Evolutionary conservation across 2,888 invertebrate species (phyloP), one percentile per base, ranked within the genome.

Genomic region (Agriopis leucophaearia): DNA sequence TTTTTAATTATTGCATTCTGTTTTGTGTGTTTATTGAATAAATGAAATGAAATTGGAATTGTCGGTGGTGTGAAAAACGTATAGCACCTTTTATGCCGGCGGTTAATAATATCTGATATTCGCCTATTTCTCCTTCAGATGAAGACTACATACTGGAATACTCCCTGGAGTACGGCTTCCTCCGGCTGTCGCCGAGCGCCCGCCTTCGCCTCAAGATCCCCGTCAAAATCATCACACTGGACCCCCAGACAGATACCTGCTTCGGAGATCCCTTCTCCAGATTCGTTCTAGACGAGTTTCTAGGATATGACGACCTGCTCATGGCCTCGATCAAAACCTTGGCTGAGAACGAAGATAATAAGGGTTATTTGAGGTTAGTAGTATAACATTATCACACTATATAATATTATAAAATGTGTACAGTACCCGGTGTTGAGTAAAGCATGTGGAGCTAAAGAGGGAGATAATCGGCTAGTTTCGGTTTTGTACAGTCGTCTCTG

Each of bases 111-210:
- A 42, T 5, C 40, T 8, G 15, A 44, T 52, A 52, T 9, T 8
- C 9, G 5, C 4, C 45, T 59, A 56, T 40, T 69, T 47, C 35
- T 13, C 56, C 86, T 89, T 91, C 95, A 86, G 98, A 98, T 80
- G 98, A 99, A 81, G 97, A 98, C 83, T 99, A 99, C 87, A 99
- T 99, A 56, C 97, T 99, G 2, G 99, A 99, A 88, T 99, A 99
- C 94, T 98, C 99, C 0, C 92, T 99, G 75, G 99, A 99, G 88
- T 99, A 99, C 88, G 99, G 99, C 0, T 98, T 99, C 86, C 94
- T 99, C 40, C 96, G 99, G 0, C 93, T 99, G 7, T 98, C 98
- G 4, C 97, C 98, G 0, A 96, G 96, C 59, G 97, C 98, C 0
- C 95, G 99, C 8, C 96, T 97, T 66, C 95, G 96, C 48, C 95